phyloP scores from a whole-genome alignment of 2,797 vertebrate species.

The Aviceda leuphotes region DNA sequence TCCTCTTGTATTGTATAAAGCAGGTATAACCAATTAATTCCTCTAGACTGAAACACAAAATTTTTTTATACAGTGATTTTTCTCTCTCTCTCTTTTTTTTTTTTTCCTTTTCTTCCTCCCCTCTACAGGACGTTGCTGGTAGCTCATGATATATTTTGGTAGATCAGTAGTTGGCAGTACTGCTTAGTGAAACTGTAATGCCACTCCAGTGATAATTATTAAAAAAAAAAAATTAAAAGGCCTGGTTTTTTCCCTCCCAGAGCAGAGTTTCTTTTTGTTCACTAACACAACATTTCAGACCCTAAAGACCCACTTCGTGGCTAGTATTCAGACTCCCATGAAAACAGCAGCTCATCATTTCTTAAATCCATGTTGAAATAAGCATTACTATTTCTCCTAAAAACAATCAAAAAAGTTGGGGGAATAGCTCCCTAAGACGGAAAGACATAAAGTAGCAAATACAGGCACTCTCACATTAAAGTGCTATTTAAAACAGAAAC shows the following conservation, averaged over 20 bases:
- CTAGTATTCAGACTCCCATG: not conserved
- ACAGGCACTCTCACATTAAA: not conserved
- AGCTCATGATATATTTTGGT: not conserved
- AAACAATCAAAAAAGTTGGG: not conserved
- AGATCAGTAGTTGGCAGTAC: not conserved
- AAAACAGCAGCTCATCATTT: not conserved
- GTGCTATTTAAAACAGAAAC: not conserved
- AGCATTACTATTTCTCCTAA: not conserved
- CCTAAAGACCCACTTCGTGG: not conserved
- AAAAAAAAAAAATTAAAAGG: not conserved
- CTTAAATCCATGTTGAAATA: not conserved
- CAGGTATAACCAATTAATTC: not conserved
- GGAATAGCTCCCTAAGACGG: not conserved
- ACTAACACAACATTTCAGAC: not conserved
- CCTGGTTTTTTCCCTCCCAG: not conserved
- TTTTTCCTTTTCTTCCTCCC: too few relatives aligned
- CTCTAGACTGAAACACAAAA: not conserved
- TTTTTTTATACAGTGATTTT: not conserved
- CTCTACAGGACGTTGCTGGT: not conserved
- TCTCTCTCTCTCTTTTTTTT: too few relatives aligned
- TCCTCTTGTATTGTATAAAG: not conserved
- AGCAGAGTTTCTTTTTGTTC: not conserved
- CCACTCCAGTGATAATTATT: not conserved
- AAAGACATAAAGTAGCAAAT: not conserved
- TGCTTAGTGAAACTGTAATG: not conserved